phyloP scores from a whole-genome alignment of 2,797 vertebrate species.

The Poecilia gillii region DNA sequence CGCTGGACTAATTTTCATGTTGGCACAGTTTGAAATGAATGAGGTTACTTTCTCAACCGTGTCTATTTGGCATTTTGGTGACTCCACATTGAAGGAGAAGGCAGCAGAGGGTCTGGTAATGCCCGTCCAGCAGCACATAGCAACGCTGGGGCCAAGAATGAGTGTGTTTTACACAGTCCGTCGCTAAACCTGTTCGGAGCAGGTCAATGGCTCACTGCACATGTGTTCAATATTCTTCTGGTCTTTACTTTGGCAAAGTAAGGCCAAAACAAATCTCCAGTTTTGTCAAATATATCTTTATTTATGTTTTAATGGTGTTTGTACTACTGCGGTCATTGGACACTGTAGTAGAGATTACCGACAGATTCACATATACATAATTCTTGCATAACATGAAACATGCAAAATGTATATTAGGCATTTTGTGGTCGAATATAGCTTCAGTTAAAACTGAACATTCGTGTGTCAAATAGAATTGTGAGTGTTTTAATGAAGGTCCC shows the following conservation, averaged over 20 bases:
- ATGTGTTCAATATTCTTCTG: conserved; percentile 11
- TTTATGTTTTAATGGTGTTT: neutral
- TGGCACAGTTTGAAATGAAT: conserved; percentile 30
- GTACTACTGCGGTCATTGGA: neutral
- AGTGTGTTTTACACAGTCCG: conserved; percentile 23
- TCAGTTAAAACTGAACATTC: neutral
- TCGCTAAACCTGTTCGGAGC: conserved; percentile 5
- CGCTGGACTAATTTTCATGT: conserved; percentile 34
- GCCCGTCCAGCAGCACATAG: conserved; percentile 24
- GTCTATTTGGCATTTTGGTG: conserved; percentile 37
- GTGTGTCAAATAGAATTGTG: neutral
- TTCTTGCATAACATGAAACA: neutral
- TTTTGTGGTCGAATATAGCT: neutral
- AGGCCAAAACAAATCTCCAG: neutral
- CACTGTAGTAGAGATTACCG: neutral
- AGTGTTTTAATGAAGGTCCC: neutral
- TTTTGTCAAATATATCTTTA: conserved; percentile 1
- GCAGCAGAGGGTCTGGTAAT: conserved; percentile 18
- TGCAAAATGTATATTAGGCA: neutral
- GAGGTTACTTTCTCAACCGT: conserved; percentile 32
- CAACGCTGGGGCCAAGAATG: conserved; percentile 27
- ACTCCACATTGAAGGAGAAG: conserved; percentile 23
- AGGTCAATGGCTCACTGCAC: conserved; percentile 9
- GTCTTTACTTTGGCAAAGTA: conserved; percentile 6
- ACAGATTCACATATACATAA: neutral